Conservation (phyloP, 2,888 invertebrate species). For the Phalangium opilio region DNA sequence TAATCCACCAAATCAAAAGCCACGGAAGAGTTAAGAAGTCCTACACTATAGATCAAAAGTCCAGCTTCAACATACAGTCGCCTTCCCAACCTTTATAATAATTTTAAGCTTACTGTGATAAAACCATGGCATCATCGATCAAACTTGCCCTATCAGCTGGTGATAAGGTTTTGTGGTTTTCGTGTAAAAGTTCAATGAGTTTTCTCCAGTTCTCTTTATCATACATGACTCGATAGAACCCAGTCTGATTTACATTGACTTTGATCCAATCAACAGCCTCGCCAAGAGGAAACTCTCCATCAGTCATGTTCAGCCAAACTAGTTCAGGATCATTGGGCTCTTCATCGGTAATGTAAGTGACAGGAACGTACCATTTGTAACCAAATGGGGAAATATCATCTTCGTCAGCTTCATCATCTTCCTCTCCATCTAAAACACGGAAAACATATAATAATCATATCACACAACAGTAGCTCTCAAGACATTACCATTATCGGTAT, state of each 20-base stretch:
- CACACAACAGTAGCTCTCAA: too few species aligned
- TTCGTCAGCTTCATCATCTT: slow-evolving; percentile 11
- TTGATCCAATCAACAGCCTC: slow-evolving; percentile 51
- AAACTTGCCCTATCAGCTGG: slow-evolving; percentile 59
- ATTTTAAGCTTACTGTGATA: slow-evolving; percentile 40
- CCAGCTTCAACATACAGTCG: too few species aligned
- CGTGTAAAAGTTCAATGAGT: slow-evolving; percentile 43
- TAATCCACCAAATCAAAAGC: slow-evolving; percentile 68
- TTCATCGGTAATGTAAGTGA: slow-evolving; percentile 49
- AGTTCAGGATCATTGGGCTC: slow-evolving; percentile 24
- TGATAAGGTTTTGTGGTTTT: slow-evolving; percentile 36
- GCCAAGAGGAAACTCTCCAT: slow-evolving; percentile 19
- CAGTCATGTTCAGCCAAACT: slow-evolving; percentile 28
- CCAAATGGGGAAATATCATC: slow-evolving; percentile 28
- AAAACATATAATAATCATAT: too few species aligned
- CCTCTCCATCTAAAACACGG: background rate
- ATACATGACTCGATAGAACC: slow-evolving; percentile 68
- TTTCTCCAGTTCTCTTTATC: slow-evolving; percentile 47
- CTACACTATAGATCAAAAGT: slow-evolving; percentile 13
- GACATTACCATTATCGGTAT: slow-evolving; percentile 5
- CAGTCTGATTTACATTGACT: slow-evolving; percentile 66
- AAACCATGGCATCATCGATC: slow-evolving; percentile 62
- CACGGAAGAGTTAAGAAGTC: slow-evolving; percentile 44
- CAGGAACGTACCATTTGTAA: slow-evolving; percentile 71
- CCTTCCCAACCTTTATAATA: too few species aligned